phyloP scores from a whole-genome alignment of 1,140 invertebrate genomes.

The Nebria ingens region DNA sequence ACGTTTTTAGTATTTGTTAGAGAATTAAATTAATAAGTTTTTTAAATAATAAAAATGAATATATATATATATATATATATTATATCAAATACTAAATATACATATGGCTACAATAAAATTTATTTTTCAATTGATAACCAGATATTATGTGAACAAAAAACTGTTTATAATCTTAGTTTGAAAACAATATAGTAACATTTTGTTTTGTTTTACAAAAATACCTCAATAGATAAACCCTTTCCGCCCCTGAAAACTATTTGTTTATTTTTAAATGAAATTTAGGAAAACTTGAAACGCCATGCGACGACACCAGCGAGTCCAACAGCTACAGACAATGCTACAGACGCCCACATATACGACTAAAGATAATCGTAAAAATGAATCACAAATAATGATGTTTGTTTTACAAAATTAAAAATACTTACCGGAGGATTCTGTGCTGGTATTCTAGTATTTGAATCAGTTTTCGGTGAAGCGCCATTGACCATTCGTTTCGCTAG shows the following conservation, averaged over 20 bases:
- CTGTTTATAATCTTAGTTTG: too few species aligned
- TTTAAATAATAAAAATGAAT: too few species aligned
- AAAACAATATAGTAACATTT: too few species aligned
- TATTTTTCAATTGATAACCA: too few species aligned
- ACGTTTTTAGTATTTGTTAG: too few species aligned
- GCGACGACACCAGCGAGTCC: slow-evolving; percentile 47
- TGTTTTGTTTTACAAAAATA: background rate
- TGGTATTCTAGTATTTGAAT: slow-evolving; percentile 16
- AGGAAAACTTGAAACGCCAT: slow-evolving; percentile 45
- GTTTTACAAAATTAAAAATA: too few species aligned
- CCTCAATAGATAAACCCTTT: background rate
- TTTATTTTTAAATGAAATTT: slow-evolving; percentile 6
- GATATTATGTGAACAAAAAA: too few species aligned
- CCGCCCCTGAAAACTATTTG: background rate
- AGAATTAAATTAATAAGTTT: too few species aligned
- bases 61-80: too few species aligned
- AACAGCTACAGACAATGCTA: slow-evolving; percentile 45
- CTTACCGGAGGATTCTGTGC: background rate
- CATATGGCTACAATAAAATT: too few species aligned
- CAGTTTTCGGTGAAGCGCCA: slow-evolving; percentile 25
- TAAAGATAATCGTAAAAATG: slow-evolving; percentile 26
- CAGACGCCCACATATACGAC: slow-evolving; percentile 44
- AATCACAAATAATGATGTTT: too few species aligned
- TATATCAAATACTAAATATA: too few species aligned
- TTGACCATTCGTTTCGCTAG: slow-evolving; percentile 28